Evolutionary conservation across 2,113 vertebrate species (phyloP).

Genomic region (Rhinolophus sinicus): DNA sequence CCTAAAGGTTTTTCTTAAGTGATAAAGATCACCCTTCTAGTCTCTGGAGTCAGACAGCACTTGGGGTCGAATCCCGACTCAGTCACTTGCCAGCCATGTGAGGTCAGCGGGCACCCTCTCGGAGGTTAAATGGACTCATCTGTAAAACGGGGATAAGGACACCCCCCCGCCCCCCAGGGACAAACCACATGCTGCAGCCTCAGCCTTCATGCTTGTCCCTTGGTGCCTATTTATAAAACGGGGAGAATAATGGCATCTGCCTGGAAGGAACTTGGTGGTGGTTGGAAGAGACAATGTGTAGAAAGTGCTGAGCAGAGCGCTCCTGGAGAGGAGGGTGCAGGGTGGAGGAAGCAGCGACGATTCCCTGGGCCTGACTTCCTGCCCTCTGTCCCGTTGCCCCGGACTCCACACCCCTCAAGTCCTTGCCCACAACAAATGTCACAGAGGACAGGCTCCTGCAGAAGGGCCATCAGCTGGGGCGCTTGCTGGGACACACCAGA

Average conservation of each 20-base stretch:
- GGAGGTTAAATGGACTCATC: not conserved
- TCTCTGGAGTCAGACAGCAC: not conserved
- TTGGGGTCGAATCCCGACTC: not conserved
- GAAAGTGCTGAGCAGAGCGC: not conserved
- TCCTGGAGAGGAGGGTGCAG: not conserved
- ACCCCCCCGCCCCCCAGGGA: not conserved
- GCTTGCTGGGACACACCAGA: not conserved
- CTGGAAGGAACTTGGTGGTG: not conserved
- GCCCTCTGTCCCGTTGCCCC: rapidly evolving
- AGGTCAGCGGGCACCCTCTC: not conserved
- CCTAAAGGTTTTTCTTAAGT: not conserved
- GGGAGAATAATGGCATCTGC: not conserved
- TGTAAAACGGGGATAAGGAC: not conserved
- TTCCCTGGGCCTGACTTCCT: not conserved
- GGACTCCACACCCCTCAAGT: not conserved
- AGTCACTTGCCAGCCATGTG: not conserved
- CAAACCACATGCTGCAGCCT: not conserved
- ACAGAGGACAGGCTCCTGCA: not conserved
- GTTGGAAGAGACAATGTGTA: rapidly evolving
- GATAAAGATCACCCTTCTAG: not conserved
- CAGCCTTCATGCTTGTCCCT: not conserved
- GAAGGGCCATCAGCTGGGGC: not conserved
- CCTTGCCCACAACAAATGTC: rapidly evolving
- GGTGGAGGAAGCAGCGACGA: rapidly evolving
- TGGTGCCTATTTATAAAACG: not conserved